Evolutionary conservation across 2,113 vertebrate genomes (phyloP).

Genomic region (Recurvirostra avosetta): DNA sequence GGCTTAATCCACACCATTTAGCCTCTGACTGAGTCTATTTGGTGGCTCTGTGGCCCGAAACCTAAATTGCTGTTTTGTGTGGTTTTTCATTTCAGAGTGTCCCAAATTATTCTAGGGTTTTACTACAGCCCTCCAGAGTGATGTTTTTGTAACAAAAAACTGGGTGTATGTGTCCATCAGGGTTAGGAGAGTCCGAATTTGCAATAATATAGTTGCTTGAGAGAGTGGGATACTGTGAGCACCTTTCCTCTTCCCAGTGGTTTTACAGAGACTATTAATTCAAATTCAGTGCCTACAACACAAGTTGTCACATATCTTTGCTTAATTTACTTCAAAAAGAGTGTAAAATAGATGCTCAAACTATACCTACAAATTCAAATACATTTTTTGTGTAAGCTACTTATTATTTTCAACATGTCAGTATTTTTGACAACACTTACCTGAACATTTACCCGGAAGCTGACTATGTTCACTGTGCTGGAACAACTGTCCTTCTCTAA

Average conservation of each 20-base stretch:
- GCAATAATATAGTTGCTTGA: background rate
- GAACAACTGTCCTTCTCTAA: background rate
- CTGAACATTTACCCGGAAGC: background rate
- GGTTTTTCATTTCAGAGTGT: background rate
- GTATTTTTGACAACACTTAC: background rate
- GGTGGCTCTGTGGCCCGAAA: background rate
- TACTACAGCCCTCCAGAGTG: background rate
- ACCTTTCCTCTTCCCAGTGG: background rate
- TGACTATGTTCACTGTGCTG: background rate
- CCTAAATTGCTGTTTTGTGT: background rate
- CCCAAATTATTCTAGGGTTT: background rate
- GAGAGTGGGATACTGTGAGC: background rate
- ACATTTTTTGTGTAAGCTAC: background rate
- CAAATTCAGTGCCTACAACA: background rate
- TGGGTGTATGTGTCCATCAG: background rate
- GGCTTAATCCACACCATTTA: background rate
- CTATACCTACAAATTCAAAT: background rate
- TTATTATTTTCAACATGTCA: background rate
- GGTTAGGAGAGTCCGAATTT: background rate
- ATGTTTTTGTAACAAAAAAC: background rate
- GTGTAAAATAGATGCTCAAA: background rate
- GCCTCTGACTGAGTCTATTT: background rate
- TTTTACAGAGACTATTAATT: background rate
- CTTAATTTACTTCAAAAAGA: background rate
- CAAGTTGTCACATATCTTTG: background rate